Percentiles rank a stretch among this genome's conserved stretches.
Conservation (phyloP, 2,113 vertebrate genomes). For the Paradisaea rubra region DNA sequence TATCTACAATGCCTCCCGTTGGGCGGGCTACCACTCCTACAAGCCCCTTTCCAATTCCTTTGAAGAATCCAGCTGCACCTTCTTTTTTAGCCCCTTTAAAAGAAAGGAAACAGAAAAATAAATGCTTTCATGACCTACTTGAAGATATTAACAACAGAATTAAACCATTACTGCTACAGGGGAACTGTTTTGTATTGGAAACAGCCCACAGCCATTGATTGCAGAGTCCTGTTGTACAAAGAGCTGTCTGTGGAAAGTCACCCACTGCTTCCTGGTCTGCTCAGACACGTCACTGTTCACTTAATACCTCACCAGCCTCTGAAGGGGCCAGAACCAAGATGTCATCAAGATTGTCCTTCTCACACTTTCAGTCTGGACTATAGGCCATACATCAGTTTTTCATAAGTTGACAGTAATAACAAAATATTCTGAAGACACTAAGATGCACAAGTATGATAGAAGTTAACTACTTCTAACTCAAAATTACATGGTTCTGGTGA, state of each 20-base stretch:
- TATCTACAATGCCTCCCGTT: slow-evolving; percentile 92
- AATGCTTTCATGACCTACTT: background rate
- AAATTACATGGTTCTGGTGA: background rate
- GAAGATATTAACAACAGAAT: background rate
- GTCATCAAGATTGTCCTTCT: background rate
- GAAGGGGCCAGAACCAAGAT: background rate
- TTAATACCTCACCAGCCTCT: background rate
- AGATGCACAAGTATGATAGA: background rate
- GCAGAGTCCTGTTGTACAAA: background rate
- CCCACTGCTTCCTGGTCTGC: background rate
- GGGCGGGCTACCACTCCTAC: slow-evolving; percentile 93
- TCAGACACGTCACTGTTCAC: background rate
- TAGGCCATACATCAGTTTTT: background rate
- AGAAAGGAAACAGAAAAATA: background rate
- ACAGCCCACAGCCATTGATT: background rate
- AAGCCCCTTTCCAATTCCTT: slow-evolving; percentile 94
- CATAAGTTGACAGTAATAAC: background rate
- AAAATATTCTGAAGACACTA: background rate
- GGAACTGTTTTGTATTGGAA: background rate
- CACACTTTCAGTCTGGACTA: background rate
- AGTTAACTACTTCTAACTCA: background rate
- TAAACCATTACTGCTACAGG: background rate
- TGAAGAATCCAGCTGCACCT: slow-evolving; percentile 95
- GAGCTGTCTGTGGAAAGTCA: background rate
- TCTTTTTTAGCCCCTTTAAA: slow-evolving; percentile 90